Evolutionary conservation across 2,113 vertebrate species (phyloP), one percentile per base, ranked within the genome.

Genomic region (Passer domesticus): DNA sequence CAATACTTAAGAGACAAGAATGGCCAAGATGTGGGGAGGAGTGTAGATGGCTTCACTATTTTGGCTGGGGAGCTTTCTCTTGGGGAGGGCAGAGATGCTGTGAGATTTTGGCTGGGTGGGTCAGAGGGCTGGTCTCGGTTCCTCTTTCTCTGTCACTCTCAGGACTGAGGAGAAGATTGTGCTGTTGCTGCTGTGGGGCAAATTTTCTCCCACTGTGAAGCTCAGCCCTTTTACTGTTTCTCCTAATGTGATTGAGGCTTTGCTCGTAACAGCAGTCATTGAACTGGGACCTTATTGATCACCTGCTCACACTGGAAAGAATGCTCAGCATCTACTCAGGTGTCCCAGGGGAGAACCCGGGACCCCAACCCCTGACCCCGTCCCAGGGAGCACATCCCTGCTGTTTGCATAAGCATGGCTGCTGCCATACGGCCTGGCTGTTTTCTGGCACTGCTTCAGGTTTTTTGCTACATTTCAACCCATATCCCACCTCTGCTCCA

Each of bases 401-500:
- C 10, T 52, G 25, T 44, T 24, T 24, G 12, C 0, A 0, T 27
- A 27, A 55, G 21, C 21, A 2, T n/a, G 35, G 31, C 31, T 4
- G 6, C 33, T 52, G 21, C 25, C 3, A 1, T 11, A 13, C 4
- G 20, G 18, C 14, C 39, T 13, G 4, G 5, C 22, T 37, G 9
- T 55, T 33, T 63, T 27, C 31, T 53, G 5, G 11, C 0, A 0
- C 39, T 31, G 16, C 11, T 33, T 33, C 2, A 13, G 49, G 4
- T 3, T 37, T 46, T 55, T 22, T 0, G 0, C 22, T 55, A 33
- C 18, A 23, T 6, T 46, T 55, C 19, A 55, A 33, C 9, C 27
- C 0, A 46, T 18, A 63, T 12, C 22, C 4, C 0, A 0, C 16
- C 17, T 73, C 68, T 0, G 0, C 22, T 4, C 0, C 0, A 46